Evolutionary conservation across 2,113 vertebrate species (phyloP).

Genomic region (Oncorhynchus kisutch): DNA sequence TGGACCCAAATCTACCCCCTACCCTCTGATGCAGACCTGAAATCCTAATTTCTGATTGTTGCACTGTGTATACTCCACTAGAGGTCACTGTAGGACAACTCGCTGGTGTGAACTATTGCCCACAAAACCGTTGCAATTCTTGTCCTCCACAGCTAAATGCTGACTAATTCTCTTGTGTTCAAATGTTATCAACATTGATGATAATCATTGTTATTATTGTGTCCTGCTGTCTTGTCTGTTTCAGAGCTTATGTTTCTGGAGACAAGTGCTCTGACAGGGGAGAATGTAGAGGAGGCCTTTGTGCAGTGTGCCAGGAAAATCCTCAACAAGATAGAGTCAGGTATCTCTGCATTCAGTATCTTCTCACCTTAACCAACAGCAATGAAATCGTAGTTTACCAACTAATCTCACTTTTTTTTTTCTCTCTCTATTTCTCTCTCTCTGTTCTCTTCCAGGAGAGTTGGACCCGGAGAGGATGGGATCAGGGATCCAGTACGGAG

Average conservation of each 20-base stretch:
- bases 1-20: too few species aligned
- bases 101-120: background rate
- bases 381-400: too few species aligned
- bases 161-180: too few species aligned
- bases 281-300: slow-evolving; percentile 92
- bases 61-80: slow-evolving; percentile 28
- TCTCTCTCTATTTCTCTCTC: slow-evolving; percentile 6
- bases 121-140: background rate
- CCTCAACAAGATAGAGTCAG: slow-evolving; percentile 92
- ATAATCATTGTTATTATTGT: background rate
- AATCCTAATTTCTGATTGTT: background rate
- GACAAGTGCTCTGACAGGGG: slow-evolving; percentile 89
- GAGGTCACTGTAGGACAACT: slow-evolving; percentile 36
- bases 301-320: slow-evolving; percentile 91
- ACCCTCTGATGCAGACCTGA: too few species aligned
- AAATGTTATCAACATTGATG: background rate
- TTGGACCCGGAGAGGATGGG: slow-evolving; percentile 94
- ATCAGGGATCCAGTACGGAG: slow-evolving; percentile 91
- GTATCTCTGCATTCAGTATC: slow-evolving; percentile 54
- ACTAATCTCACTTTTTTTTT: background rate
- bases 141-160: background rate
- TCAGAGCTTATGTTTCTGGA: slow-evolving; percentile 92
- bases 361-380: too few species aligned
- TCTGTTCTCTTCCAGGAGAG: slow-evolving; percentile 74
- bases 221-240: background rate